Evolutionary conservation across 1,140 invertebrate genomes (phyloP).

Genomic region (Luehdorfia chinensis): DNA sequence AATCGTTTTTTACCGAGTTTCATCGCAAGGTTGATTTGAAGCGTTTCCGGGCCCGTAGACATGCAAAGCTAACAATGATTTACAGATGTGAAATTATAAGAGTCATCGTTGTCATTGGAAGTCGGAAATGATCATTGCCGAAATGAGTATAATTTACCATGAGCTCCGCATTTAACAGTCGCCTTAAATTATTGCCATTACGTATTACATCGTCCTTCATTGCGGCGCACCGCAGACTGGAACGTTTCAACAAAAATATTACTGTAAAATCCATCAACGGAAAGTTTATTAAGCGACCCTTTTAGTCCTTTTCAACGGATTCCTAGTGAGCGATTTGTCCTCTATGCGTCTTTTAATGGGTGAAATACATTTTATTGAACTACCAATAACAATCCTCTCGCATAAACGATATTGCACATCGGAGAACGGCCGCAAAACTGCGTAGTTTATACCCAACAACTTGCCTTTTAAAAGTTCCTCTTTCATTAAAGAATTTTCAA

Average conservation of each 20-base stretch:
- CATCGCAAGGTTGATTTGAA: too few species aligned
- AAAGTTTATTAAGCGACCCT: slow-evolving; percentile 23
- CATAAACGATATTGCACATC: slow-evolving; percentile 55
- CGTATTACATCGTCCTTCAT: slow-evolving; percentile 27
- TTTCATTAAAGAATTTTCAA: slow-evolving; percentile 42
- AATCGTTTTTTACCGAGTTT: too few species aligned
- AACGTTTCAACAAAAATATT: background rate
- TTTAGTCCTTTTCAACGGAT: slow-evolving; percentile 40
- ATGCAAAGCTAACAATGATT: slow-evolving; percentile 2
- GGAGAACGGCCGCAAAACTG: slow-evolving; percentile 46
- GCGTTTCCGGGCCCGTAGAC: too few species aligned
- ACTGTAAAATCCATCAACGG: too few species aligned
- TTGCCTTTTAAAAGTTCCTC: slow-evolving; percentile 59
- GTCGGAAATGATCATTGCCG: slow-evolving; percentile 70
- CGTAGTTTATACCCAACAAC: slow-evolving; percentile 50
- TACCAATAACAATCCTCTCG: slow-evolving; percentile 49
- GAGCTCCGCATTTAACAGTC: too few species aligned
- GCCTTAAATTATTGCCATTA: slow-evolving; percentile 66
- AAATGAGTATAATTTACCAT: too few species aligned
- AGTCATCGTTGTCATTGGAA: slow-evolving; percentile 56
- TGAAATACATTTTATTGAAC: slow-evolving; percentile 32
- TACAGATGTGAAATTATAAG: background rate
- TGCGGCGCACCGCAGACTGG: too few species aligned
- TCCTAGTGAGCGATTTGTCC: slow-evolving; percentile 36
- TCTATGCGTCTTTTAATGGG: slow-evolving; percentile 45